Percentiles rank a stretch among this genome's conserved stretches.
Evolutionary conservation across 2,888 invertebrate species (phyloP).

Genomic region (Rutpela maculata): DNA sequence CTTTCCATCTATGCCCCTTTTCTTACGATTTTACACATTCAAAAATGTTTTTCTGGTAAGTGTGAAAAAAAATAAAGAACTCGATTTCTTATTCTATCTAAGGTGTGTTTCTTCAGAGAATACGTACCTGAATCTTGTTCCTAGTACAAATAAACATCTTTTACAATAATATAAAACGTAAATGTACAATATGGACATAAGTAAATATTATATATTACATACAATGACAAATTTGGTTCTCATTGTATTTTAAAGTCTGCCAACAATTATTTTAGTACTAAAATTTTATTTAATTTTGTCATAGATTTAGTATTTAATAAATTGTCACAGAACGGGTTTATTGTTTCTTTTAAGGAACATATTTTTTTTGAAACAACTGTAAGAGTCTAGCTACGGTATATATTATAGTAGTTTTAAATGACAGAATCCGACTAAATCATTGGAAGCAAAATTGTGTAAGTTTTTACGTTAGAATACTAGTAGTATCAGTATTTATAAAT

Average conservation of each 20-base stretch:
- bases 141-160: neutral
- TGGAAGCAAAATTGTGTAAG: neutral
- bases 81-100: no score
- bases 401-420: no score
- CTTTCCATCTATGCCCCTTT: no score
- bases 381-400: neutral
- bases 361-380: neutral
- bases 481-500: no score
- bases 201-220: neutral
- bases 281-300: neutral
- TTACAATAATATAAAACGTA: neutral
- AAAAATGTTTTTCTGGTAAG: no score
- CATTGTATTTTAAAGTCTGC: neutral
- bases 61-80: no score
- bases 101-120: neutral
- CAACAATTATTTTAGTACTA: neutral
- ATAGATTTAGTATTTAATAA: neutral
- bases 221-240: slow-evolving; percentile 22
- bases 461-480: neutral
- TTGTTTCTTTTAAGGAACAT: neutral
- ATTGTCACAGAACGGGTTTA: neutral
- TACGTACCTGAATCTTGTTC: neutral
- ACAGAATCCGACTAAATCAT: neutral
- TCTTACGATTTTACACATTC: no score
- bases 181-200: neutral